These are phyloP conservation scores for Drosophila neocordata DNA, from an alignment of 1,140 invertebrate genomes.

Conservation along the genomic window DNA sequence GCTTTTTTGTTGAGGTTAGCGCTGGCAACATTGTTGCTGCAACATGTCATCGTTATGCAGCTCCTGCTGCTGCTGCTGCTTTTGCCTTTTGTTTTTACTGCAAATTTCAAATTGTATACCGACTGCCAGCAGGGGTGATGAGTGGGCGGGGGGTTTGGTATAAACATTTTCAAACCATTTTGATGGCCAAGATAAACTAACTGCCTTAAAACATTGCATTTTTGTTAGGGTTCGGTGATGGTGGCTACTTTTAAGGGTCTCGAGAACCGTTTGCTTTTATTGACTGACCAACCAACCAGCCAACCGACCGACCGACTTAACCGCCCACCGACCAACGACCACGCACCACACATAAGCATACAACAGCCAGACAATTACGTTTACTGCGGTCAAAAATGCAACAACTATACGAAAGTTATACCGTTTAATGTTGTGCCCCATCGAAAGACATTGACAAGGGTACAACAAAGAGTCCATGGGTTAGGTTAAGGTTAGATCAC, in stretches of 20 bases:
- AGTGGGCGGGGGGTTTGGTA: background rate
- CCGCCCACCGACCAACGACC: constrained; percentile 11
- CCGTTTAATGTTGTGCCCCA: constrained; percentile 24
- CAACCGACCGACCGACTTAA: background rate
- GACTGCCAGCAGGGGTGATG: background rate
- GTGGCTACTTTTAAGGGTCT: constrained; percentile 58
- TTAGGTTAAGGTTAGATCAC: background rate
- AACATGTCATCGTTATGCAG: constrained; percentile 44
- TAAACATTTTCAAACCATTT: constrained; percentile 15
- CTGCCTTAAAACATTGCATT: constrained; percentile 13
- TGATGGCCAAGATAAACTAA: constrained; percentile 59
- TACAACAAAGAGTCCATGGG: background rate
- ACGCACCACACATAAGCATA: constrained; percentile 21
- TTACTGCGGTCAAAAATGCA: constrained; percentile 76
- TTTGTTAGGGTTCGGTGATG: constrained; percentile 4
- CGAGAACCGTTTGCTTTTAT: constrained; percentile 66
- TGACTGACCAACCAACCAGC: constrained; percentile 42
- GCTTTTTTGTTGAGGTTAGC: constrained; percentile 25
- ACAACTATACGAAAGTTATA: constrained; percentile 45
- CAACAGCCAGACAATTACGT: constrained; percentile 71
- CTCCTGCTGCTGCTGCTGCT: background rate
- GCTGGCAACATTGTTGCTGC: constrained; percentile 64
- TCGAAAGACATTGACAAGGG: constrained; percentile 5
- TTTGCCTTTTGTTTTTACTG: constrained; percentile 48
- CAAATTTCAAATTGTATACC: constrained; percentile 40